Percentiles rank a stretch among this genome's conserved stretches.
Conservation (phyloP, 2,113 vertebrate species). For the Heliornis fulica region DNA sequence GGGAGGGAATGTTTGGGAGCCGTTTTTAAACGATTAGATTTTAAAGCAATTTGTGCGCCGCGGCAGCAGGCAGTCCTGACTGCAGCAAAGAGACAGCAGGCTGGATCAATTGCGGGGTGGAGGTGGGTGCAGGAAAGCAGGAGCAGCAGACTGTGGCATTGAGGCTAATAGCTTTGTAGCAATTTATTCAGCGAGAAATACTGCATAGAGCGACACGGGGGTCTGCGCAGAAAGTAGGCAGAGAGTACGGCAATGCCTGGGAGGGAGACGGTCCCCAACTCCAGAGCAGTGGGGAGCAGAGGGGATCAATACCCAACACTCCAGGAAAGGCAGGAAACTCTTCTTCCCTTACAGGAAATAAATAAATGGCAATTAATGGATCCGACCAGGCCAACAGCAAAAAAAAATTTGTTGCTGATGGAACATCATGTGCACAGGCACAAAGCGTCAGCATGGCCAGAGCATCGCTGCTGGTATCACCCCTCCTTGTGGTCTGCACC, state of each 20-base stretch:
- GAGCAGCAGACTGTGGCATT: constrained; percentile 51
- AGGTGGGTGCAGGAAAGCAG: constrained; percentile 48
- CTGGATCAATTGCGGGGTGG: constrained; percentile 8
- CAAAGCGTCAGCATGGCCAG: neutral
- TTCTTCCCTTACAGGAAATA: neutral
- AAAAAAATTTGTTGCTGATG: neutral
- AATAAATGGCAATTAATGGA: neutral
- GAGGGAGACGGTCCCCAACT: neutral
- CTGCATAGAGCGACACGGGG: neutral
- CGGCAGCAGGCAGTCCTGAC: neutral
- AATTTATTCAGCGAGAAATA: constrained; percentile 14
- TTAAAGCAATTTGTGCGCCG: neutral
- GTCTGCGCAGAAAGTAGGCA: neutral
- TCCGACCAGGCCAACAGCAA: neutral
- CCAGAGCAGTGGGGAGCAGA: neutral
- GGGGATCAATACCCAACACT: neutral
- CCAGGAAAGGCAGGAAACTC: neutral
- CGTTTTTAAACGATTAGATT: constrained; percentile 13
- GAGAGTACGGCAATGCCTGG: rapidly evolving
- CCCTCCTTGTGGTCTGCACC: neutral
- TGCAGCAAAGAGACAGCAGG: constrained; percentile 20
- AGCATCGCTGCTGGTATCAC: neutral
- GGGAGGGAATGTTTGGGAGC: neutral
- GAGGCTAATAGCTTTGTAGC: constrained; percentile 34
- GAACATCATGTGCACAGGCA: neutral